Percentiles rank a stretch among this genome's conserved stretches.
Evolutionary conservation across 2,888 invertebrate species (phyloP).

Genomic region (Neoscelio sp.): DNA sequence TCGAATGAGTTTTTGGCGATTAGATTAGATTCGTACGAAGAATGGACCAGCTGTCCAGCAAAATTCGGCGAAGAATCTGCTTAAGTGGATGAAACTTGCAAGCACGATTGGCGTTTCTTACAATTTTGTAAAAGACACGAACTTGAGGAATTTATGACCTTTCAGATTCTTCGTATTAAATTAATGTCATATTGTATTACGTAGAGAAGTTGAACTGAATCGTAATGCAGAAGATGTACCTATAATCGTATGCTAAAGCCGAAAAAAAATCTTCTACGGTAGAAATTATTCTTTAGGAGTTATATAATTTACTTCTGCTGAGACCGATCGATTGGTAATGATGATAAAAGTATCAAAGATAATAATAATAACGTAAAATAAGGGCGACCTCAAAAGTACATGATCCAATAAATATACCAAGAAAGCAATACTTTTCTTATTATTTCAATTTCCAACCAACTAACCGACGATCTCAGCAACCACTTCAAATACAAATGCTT

Average conservation of each 20-base stretch:
- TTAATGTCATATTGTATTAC: no score
- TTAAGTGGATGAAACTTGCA: constrained; percentile 75
- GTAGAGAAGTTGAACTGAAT: no score
- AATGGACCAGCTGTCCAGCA: constrained; percentile 77
- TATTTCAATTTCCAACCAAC: constrained; percentile 80
- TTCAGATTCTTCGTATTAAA: no score
- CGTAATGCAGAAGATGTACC: not conserved
- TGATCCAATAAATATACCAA: constrained; percentile 80
- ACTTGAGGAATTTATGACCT: no score
- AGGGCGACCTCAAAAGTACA: constrained; percentile 81
- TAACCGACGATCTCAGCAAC: constrained; percentile 78
- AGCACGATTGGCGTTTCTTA: no score
- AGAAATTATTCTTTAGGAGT: constrained; percentile 69
- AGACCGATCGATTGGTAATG: constrained; percentile 76
- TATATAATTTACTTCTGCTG: constrained; percentile 70
- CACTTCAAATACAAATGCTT: constrained; percentile 75
- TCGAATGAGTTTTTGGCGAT: constrained; percentile 79
- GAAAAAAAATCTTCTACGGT: constrained; percentile 46
- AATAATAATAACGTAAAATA: constrained; percentile 80
- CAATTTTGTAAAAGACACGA: no score
- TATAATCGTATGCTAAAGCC: not conserved
- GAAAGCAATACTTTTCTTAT: constrained; percentile 74
- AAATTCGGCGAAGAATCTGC: constrained; percentile 76
- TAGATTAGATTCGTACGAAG: constrained; percentile 76
- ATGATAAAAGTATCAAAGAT: constrained; percentile 4